Percentiles rank a stretch among this genome's conserved stretches.
Evolutionary conservation across 2,888 invertebrate genomes (phyloP).

Genomic region (Loripinus fragilis): DNA sequence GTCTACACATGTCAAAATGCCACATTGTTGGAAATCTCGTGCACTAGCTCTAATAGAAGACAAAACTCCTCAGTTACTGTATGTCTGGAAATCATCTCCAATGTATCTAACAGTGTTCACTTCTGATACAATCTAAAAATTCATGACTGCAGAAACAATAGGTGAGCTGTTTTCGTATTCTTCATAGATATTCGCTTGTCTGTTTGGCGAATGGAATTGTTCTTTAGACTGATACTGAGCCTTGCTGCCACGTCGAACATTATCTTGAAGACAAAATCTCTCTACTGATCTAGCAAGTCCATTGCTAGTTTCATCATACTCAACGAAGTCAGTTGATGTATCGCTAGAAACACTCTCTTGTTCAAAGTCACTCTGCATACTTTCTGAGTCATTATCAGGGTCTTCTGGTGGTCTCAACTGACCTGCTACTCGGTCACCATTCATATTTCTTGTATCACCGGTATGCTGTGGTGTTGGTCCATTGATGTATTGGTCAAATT

Average conservation of each 20-base stretch:
- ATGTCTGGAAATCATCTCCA: too few relatives aligned
- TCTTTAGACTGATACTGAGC: neutral
- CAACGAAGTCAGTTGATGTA: neutral
- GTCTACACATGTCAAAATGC: too few relatives aligned
- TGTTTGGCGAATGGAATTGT: neutral
- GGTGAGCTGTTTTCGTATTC: neutral
- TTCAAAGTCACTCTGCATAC: neutral
- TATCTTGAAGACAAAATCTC: neutral
- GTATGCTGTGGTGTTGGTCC: neutral
- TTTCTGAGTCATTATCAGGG: neutral
- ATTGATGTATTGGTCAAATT: constrained; percentile 35
- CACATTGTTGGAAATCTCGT: too few relatives aligned
- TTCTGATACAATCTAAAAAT: neutral
- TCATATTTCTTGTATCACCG: too few relatives aligned
- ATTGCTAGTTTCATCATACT: neutral
- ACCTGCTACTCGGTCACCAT: neutral
- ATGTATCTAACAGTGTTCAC: too few relatives aligned
- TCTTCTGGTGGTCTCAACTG: neutral
- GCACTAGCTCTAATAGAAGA: too few relatives aligned
- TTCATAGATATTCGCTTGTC: neutral
- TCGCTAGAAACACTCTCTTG: constrained; percentile 3
- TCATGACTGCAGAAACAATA: neutral
- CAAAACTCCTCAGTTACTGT: too few relatives aligned
- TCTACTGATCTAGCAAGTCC: neutral
- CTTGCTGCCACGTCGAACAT: neutral